Base-by-base conservation (phyloP, 1,140 invertebrate species). In the Panulirus ornatus region DNA sequence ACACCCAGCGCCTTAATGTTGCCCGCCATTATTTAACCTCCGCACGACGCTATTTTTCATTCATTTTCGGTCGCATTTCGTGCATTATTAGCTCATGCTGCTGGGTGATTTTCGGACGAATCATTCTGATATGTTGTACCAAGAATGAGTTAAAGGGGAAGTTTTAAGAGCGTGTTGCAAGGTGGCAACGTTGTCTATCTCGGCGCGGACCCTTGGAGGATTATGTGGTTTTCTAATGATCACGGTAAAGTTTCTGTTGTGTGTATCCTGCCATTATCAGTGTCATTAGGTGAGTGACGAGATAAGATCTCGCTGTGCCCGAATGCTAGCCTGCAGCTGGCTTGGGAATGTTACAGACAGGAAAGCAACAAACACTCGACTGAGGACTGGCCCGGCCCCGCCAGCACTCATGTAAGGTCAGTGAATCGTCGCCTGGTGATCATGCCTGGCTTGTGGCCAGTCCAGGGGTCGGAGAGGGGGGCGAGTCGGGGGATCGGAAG, bases 261-360 rank as follows among this genome's bases (percentile, higher is more conserved):
- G 78, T 81, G 34, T 81, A 79, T 79, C 42, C 78, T 8, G 36
- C 78, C 78, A 54, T 81, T 81, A 81, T 81, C 78, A 81, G 51
- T 81, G 78, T 81, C 78, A 81, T 81, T 81, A 81, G 78, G 36
- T 30, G 11, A 40, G 51, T 51, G 51, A 54, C 22, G 27, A 44
- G 78, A 81, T 81, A 81, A 81, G 78, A 81, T 81, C 78, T 58
- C 16, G 14, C 11, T 81, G 78, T 58, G 78, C 36, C 58, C 3
- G 58, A 66, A 30, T 27, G 58, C 30, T 27, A 27, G n/a, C 27
- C 14, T 3, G 11, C 58, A 66, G 58, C 58, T 66, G n/a, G 58
- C 0, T 8, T 8, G 58, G 27, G 58, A 30, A 30, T 16, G n/a
- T 6, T 27, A n/a, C n/a, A n/a, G 58, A 27, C n/a, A 66, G 19